phyloP scores from a whole-genome alignment of 1,140 invertebrate species.

The Varroa destructor region DNA sequence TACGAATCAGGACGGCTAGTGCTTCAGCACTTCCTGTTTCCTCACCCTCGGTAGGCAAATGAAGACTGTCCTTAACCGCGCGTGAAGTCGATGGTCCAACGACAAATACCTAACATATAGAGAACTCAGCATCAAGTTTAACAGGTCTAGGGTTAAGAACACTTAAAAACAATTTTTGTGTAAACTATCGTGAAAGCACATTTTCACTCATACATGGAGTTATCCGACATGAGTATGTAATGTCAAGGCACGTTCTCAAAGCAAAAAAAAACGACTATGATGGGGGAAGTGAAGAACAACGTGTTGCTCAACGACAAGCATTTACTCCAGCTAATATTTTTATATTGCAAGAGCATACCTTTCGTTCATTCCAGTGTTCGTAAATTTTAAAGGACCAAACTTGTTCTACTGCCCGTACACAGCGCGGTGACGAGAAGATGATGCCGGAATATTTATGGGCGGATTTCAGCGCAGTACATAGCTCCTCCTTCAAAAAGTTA shows the following conservation, averaged over 20 bases:
- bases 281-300: too few relatives aligned
- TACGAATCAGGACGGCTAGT: background rate
- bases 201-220: too few relatives aligned
- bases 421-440: conserved; percentile 1
- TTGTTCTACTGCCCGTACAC: conserved; percentile 6
- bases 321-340: too few relatives aligned
- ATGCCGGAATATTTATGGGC: conserved; percentile 24
- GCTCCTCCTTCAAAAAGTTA: too few relatives aligned
- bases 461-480: background rate
- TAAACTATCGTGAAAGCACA: too few relatives aligned
- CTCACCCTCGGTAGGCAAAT: conserved; percentile 1
- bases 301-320: too few relatives aligned
- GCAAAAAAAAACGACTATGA: too few relatives aligned
- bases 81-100: background rate
- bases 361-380: conserved; percentile 22
- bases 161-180: too few relatives aligned
- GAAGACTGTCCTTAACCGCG: conserved; percentile 6
- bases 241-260: too few relatives aligned
- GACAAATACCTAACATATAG: conserved; percentile 11
- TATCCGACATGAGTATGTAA: too few relatives aligned
- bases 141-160: too few relatives aligned
- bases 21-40: conserved; percentile 17
- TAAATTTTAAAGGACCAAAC: conserved; percentile 26
- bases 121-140: too few relatives aligned
- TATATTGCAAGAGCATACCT: background rate